Evolutionary conservation across 2,888 invertebrate species (phyloP), one percentile per base, ranked within the genome.

Genomic region (Furcula furcula): DNA sequence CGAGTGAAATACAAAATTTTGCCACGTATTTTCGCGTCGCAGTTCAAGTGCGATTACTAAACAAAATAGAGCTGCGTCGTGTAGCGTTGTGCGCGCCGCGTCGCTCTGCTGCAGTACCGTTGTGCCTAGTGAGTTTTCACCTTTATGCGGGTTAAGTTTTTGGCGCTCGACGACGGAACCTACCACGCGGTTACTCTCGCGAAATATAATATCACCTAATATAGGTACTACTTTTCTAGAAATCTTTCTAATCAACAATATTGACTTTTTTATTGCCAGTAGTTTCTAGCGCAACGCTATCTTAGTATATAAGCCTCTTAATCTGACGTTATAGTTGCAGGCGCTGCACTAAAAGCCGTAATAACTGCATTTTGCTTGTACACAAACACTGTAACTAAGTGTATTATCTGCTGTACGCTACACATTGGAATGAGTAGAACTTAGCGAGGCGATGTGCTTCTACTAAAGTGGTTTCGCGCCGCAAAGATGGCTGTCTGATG

Each of bases 221-320:
- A n/a, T n/a, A n/a, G n/a, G n/a, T n/a, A n/a, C n/a, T n/a, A n/a
- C n/a, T n/a, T n/a, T n/a, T n/a, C n/a, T n/a, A n/a, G n/a, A n/a
- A 76, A 81, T 77, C 82, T 80, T 67, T 78, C 82, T 83, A 80
- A 72, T 69, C 65, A 66, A 71, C 71, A 67, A 76, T 82, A 84
- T 79, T 76, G 72, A 72, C 72, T 79, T 79, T 80, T 74, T 75
- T 76, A 75, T 72, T 73, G 69, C 68, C 61, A 64, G 55, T 53
- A 61, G 59, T 67, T 76, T 75, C 61, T 55, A 48, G 54, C 60
- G 61, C 62, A 57, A 62, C 58, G 58, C 65, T 55, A 68, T 65
- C 62, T 53, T 71, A 74, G 67, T 76, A 76, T 70, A 71, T 73
- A 73, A 75, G 77, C 60, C 65, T 64, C 65, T 73, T 75, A 68